Conservation (phyloP, 1,140 invertebrate species). For the Drosophila tsacasi region DNA sequence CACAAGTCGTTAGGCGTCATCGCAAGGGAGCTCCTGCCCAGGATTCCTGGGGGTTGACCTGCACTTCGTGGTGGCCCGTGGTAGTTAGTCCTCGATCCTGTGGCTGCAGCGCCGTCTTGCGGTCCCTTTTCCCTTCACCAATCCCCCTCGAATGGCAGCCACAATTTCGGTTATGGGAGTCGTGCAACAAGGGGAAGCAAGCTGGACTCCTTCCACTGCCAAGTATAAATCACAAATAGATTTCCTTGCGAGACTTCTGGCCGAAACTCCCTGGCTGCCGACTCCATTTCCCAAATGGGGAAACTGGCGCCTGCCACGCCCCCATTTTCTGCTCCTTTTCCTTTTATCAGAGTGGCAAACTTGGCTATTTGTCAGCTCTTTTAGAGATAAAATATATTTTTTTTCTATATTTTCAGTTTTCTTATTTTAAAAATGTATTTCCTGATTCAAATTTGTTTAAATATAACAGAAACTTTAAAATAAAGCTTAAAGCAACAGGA, state of each 20-base stretch:
- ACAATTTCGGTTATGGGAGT: conserved; percentile 65
- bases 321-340: background rate
- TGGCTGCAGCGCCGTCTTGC: conserved; percentile 39
- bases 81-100: conserved; percentile 24
- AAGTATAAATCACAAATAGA: conserved; percentile 82
- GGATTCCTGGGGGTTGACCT: conserved; percentile 47
- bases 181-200: conserved; percentile 39
- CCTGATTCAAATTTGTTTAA: background rate
- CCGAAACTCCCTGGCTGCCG: conserved; percentile 40
- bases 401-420: background rate
- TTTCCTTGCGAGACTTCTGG: conserved; percentile 60
- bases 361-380: conserved; percentile 11
- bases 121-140: conserved; percentile 9
- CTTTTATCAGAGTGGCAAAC: background rate
- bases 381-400: conserved; percentile 1
- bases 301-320: conserved; percentile 53
- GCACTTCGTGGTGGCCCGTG: conserved; percentile 61
- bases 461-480: background rate
- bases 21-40: conserved; percentile 24
- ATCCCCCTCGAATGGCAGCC: conserved; percentile 22
- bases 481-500: background rate
- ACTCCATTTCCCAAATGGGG: conserved; percentile 56
- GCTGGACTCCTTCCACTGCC: conserved; percentile 18
- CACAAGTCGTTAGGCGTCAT: conserved; percentile 82
- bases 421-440: background rate